These are phyloP conservation scores for Carduelis carduelis DNA, from an alignment of 2,797 vertebrate genomes.

Conservation along the genomic window DNA sequence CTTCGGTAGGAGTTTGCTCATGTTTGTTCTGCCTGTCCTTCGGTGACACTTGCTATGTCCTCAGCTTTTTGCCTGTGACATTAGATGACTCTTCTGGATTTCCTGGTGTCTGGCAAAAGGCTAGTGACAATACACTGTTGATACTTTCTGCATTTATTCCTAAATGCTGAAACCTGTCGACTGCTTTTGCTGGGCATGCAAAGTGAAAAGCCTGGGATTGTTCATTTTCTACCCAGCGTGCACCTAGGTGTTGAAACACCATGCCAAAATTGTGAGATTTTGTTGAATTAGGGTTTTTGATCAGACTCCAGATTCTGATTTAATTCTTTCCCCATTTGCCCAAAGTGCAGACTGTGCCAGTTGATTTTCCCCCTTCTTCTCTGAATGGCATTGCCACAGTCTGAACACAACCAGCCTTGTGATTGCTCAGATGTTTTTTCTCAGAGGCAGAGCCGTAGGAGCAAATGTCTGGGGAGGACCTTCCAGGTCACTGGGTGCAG, in stretches of 20 bases:
- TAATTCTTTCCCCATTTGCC: background rate
- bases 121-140: background rate
- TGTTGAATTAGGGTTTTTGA: background rate
- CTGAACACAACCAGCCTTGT: background rate
- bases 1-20: background rate
- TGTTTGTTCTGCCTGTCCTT: background rate
- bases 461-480: background rate
- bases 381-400: background rate
- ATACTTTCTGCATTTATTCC: background rate
- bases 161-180: background rate
- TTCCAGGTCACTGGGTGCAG: background rate
- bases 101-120: background rate
- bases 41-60: background rate
- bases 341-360: background rate
- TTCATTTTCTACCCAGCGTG: background rate
- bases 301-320: background rate
- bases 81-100: background rate
- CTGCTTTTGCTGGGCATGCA: background rate
- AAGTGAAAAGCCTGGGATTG: background rate
- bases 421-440: background rate
- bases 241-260: background rate
- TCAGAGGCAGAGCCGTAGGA: background rate
- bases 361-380: background rate
- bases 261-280: background rate
- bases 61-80: background rate